Evolutionary conservation across 2,797 vertebrate genomes (phyloP), one percentile per base, ranked within the genome.

Genomic region (Merluccius polli): DNA sequence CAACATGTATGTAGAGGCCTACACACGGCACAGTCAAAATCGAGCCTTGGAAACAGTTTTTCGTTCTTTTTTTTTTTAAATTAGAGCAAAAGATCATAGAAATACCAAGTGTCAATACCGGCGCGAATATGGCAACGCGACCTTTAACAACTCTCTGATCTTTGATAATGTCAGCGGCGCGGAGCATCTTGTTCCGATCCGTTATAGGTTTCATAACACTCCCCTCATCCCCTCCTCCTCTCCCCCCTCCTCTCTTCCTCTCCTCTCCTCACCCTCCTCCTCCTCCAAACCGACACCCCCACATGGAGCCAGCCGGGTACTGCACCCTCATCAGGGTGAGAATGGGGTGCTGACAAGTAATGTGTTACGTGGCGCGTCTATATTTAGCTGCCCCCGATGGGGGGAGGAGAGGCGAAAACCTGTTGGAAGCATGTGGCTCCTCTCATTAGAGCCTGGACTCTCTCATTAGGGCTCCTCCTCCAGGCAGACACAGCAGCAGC

Each of bases 21-120:
- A 44, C 59, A 68, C 71, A 68, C 33, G 82, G 79, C 74, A 79
- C 80, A 86, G 88, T 63, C 38, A 79, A 73, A 83, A 70, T 78
- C 74, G 73, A 85, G 86, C 83, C 86, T 79, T 85, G 86, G 89
- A 85, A 92, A 92, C 88, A 89, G 86, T 93, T 92, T 90, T 90
- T 86, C 83, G 86, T 88, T 86, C 83, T 90, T 90, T 90, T 90
- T 91, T 93, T 92, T 92, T n/a, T n/a, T n/a, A n/a, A 93, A 93
- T 93, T 93, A 93, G 90, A 91, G 88, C 87, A 89, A 93, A 93
- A 93, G 91, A 93, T 93, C 90, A 93, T 89, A 92, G 91, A 93
- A 93, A 93, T 93, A 91, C 91, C 93, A 93, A 91, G 89, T 93
- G 93, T 93, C 92, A 92, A 91, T 89, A 91, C 89, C 75, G 72